phyloP scores from a whole-genome alignment of 2,888 invertebrate genomes.

The Netelia inedita region DNA sequence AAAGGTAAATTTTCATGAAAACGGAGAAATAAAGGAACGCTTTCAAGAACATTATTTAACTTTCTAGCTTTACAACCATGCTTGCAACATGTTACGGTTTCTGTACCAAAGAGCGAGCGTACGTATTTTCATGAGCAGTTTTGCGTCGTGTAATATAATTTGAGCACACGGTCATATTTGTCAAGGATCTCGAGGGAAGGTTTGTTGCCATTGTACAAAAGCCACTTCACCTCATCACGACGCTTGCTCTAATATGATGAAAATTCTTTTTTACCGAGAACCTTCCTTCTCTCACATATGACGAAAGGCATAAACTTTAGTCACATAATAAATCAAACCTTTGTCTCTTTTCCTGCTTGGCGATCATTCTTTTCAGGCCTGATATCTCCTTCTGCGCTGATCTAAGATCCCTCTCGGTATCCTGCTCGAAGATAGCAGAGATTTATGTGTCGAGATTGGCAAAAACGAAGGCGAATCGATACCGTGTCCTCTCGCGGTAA shows the following conservation, averaged over 20 bases:
- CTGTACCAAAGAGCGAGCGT: no score
- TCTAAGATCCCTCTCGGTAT: constrained; percentile 75
- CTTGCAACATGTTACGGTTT: no score
- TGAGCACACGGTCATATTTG: no score
- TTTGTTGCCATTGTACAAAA: no score
- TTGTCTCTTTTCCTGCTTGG: constrained; percentile 70
- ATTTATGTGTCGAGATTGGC: background rate
- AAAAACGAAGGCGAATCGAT: background rate
- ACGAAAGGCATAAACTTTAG: constrained; percentile 3
- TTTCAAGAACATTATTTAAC: no score
- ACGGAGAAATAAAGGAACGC: background rate
- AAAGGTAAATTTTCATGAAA: constrained; percentile 15
- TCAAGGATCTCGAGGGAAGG: no score
- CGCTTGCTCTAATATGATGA: background rate
- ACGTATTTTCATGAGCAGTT: no score
- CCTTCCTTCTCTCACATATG: background rate
- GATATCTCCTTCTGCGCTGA: constrained; percentile 72
- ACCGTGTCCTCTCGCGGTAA: constrained; percentile 1
- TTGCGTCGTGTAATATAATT: no score
- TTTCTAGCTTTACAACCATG: no score
- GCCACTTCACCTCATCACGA: no score
- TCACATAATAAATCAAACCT: constrained; percentile 67
- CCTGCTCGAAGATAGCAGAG: constrained; percentile 64
- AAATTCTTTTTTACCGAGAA: background rate
- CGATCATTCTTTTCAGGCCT: constrained; percentile 72